A percentile compares a stretch with the other conserved stretches of the same genome.
Evolutionary conservation across 2,113 vertebrate genomes (phyloP).

Genomic region (Microcebus murinus): DNA sequence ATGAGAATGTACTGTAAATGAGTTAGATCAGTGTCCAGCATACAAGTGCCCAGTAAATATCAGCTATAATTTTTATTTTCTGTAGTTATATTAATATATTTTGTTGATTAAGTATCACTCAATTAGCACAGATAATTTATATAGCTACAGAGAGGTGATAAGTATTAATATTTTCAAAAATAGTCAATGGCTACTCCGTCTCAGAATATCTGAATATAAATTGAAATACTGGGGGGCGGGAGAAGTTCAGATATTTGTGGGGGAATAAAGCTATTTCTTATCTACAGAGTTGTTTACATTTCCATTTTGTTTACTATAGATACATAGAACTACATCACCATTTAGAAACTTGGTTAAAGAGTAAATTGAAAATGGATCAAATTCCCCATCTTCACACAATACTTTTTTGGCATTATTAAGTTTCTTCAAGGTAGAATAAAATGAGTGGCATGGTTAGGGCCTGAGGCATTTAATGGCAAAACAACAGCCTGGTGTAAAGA

Average conservation of each 20-base stretch:
- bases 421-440: slow-evolving; percentile 4
- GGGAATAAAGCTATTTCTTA: background rate
- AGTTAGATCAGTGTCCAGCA: background rate
- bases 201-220: background rate
- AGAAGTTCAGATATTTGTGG: background rate
- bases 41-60: background rate
- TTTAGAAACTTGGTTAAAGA: background rate
- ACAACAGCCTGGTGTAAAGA: background rate
- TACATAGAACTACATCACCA: background rate
- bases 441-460: background rate
- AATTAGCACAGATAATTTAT: background rate
- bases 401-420: background rate
- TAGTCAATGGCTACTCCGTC: background rate
- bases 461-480: background rate
- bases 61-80: slow-evolving; percentile 8
- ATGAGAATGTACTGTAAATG: background rate
- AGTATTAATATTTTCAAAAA: slow-evolving; percentile 21
- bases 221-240: background rate
- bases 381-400: background rate
- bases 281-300: background rate
- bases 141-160: background rate
- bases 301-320: background rate
- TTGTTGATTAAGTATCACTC: background rate
- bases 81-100: slow-evolving; percentile 1
- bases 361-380: background rate